Evolutionary conservation across 2,888 invertebrate species (phyloP), one percentile per base, ranked within the genome.

Genomic region (Phalera bucephala): DNA sequence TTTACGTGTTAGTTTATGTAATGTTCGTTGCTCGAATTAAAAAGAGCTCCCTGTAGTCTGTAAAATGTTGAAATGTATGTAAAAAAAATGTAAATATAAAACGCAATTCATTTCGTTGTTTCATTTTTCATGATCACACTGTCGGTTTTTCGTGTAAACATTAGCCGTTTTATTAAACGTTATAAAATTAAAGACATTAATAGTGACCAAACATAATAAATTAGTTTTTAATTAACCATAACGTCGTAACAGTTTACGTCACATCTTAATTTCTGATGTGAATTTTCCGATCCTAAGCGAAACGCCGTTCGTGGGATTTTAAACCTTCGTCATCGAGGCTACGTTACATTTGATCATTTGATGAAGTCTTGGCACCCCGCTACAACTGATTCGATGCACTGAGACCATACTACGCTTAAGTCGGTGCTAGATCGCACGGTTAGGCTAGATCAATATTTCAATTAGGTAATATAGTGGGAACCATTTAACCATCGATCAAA

Each of bases 11-110:
- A 88, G 87, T 85, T 82, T 80, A 87, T 85, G 86, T 88, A 87
- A 87, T 87, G 87, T 88, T 88, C 89, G 87, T 88, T 84, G 89
- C 88, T 89, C 88, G 88, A 88, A 88, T 88, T 82, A 88, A 88
- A 89, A 88, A 81, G 89, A 89, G 89, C 87, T 87, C 85, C 80
- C 78, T 77, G 89, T 89, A 89, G 89, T 77, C 79, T 85, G 89
- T 89, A 88, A 82, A 80, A 85, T 85, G 88, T 89, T 89, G 82
- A 87, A 88, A 85, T 87, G 85, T 83, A 86, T 87, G 87, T 87
- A 19, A 85, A 89, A 66, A 68, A 83, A 84, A 71, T 88, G 88
- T 88, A 88, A 87, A 89, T 89, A 88, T 78, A 87, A 87, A 84
- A 82, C 75, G 69, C 69, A 77, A 83, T 61, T 75, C 69, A 83